These are phyloP conservation scores for Diadophis punctatus DNA, from an alignment of 2,113 vertebrate genomes.

Conservation along the genomic window DNA sequence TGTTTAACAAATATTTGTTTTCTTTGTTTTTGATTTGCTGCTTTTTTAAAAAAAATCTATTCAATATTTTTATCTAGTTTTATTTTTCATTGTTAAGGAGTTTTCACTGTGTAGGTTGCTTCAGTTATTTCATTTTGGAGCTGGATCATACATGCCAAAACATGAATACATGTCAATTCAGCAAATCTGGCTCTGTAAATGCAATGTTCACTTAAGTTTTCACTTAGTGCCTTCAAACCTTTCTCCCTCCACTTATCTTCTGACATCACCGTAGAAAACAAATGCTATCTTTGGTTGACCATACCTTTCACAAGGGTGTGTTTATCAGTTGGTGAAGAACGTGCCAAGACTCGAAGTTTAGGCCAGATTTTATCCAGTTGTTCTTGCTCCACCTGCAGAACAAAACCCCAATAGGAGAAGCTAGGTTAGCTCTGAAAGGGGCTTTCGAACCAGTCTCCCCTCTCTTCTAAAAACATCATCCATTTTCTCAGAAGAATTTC, in stretches of 20 bases:
- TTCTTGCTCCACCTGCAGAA: constrained; percentile 89
- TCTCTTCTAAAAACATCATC: neutral
- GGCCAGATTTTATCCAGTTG: constrained; percentile 97
- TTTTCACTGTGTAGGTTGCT: neutral
- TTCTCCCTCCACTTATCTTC: neutral
- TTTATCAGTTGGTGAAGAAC: constrained; percentile 95
- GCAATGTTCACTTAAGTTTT: neutral
- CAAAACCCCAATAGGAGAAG: rapidly evolving
- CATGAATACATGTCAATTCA: neutral
- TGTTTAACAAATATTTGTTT: neutral
- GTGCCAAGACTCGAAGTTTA: constrained; percentile 89
- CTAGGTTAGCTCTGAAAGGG: neutral
- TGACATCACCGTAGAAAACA: neutral
- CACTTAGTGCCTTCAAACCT: neutral
- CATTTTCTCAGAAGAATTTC: neutral
- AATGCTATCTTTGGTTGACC: neutral
- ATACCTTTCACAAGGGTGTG: constrained; percentile 97
- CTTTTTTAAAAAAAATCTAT: neutral
- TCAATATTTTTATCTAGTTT: neutral
- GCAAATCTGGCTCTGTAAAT: neutral
- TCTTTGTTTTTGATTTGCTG: neutral
- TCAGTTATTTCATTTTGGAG: neutral
- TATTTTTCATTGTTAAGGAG: neutral
- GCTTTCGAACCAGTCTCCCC: neutral
- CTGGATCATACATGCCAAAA: neutral